phyloP scores from a whole-genome alignment of 1,140 invertebrate genomes.

The Paracyclopina nana region DNA sequence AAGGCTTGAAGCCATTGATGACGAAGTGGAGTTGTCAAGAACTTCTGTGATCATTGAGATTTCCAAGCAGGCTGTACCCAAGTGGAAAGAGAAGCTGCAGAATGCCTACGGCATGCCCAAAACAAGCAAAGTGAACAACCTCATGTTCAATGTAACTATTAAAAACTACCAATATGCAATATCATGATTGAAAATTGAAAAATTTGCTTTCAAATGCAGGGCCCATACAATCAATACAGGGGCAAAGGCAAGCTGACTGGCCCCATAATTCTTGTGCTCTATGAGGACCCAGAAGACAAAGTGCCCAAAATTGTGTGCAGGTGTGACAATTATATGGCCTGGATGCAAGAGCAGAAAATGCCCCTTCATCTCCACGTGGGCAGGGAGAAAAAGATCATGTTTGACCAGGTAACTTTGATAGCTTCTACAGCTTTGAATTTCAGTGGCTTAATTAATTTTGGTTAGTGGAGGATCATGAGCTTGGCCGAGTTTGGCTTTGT shows the following conservation, averaged over 20 bases:
- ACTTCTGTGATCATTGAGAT: conserved; percentile 8
- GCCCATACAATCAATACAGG: conserved; percentile 7
- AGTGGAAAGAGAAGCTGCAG: conserved; percentile 9
- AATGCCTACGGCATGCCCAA: not conserved
- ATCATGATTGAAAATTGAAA: too few relatives aligned
- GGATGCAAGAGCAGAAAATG: conserved; percentile 1
- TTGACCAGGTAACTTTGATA: not conserved
- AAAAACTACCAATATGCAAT: too few relatives aligned
- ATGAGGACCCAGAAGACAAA: conserved; percentile 8
- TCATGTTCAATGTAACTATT: conserved; percentile 10
- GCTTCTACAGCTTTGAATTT: too few relatives aligned
- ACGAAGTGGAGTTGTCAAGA: conserved; percentile 1
- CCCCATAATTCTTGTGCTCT: conserved; percentile 2
- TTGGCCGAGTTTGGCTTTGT: not conserved
- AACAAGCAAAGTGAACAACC: not conserved
- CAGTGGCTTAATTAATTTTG: too few relatives aligned
- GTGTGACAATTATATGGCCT: conserved; percentile 3
- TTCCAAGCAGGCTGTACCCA: not conserved
- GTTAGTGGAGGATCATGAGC: not conserved
- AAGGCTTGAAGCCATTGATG: conserved; percentile 6
- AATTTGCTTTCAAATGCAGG: too few relatives aligned
- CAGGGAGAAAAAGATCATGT: not conserved
- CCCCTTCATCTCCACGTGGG: conserved; percentile 6
- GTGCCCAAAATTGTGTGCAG: conserved; percentile 6
- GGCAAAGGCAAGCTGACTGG: not conserved